These are phyloP conservation scores for Ctenoplectra terminalis DNA, from an alignment of 1,140 invertebrate species.

Conservation along the genomic window DNA sequence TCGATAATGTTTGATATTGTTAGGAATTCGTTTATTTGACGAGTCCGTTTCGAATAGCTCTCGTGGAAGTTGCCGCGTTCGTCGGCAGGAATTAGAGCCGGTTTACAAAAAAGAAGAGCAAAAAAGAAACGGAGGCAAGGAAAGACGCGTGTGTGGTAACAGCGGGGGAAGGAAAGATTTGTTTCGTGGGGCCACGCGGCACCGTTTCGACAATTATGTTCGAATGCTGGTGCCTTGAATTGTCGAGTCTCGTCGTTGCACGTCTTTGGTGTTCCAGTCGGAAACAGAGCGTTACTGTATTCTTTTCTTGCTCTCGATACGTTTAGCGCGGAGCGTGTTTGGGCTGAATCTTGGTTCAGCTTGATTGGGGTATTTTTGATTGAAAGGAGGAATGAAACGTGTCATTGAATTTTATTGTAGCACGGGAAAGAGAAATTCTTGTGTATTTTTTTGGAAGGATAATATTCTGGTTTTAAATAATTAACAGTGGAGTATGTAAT, in stretches of 20 bases:
- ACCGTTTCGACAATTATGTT: conserved; percentile 13
- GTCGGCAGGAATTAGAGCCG: neutral
- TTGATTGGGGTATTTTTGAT: too few species aligned
- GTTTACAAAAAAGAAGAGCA: neutral
- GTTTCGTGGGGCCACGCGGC: neutral
- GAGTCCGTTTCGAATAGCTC: neutral
- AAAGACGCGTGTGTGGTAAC: neutral
- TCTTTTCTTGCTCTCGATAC: too few species aligned
- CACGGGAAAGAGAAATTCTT: too few species aligned
- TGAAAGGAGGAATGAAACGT: too few species aligned
- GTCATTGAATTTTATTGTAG: too few species aligned
- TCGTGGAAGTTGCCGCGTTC: neutral
- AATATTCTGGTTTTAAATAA: too few species aligned
- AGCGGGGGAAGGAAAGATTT: neutral
- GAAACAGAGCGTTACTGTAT: neutral
- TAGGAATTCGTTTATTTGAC: conserved; percentile 39
- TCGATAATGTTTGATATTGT: conserved; percentile 36
- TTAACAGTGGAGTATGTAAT: too few species aligned
- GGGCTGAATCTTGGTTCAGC: too few species aligned
- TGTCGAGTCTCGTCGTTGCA: too few species aligned
- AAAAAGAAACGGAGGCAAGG: neutral
- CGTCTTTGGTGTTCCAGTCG: neutral
- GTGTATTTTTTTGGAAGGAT: too few species aligned
- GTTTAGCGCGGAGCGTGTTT: too few species aligned
- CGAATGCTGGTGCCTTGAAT: neutral